phyloP scores from a whole-genome alignment of 2,113 vertebrate species.

The Leuciscus idus region DNA sequence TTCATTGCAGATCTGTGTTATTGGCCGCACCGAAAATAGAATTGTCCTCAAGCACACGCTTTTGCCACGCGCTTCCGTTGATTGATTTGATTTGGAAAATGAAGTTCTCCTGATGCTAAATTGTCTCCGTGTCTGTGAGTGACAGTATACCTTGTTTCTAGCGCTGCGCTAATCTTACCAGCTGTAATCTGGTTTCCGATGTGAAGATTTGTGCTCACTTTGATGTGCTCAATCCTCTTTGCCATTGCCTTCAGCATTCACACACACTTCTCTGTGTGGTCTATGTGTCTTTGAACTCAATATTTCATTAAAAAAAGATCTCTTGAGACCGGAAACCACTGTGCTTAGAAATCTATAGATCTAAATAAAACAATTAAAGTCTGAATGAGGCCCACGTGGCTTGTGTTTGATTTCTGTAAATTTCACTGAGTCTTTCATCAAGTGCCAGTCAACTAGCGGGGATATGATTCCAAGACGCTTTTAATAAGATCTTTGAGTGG shows the following conservation, averaged over 20 bases:
- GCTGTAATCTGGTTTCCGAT: slow-evolving; percentile 53
- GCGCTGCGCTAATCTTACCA: slow-evolving; percentile 50
- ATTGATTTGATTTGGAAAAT: slow-evolving; percentile 51
- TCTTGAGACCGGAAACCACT: slow-evolving; percentile 55
- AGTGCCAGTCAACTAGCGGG: slow-evolving; percentile 42
- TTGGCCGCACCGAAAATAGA: slow-evolving; percentile 20
- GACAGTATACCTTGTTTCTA: slow-evolving; percentile 42
- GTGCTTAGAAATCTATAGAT: slow-evolving; percentile 64
- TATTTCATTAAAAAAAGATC: slow-evolving; percentile 63
- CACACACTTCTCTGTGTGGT: slow-evolving; percentile 55
- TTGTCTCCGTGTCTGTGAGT: slow-evolving; percentile 16
- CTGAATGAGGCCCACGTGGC: slow-evolving; percentile 50
- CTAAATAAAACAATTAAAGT: slow-evolving; percentile 67
- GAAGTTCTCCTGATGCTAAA: slow-evolving; percentile 36
- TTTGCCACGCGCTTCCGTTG: slow-evolving; percentile 30
- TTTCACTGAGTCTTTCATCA: slow-evolving; percentile 41
- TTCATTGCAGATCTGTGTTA: neutral
- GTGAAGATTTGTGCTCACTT: slow-evolving; percentile 59
- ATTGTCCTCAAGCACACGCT: slow-evolving; percentile 46
- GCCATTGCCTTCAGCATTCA: slow-evolving; percentile 46
- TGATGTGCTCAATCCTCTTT: slow-evolving; percentile 54
- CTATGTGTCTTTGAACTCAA: slow-evolving; percentile 62
- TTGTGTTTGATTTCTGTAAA: slow-evolving; percentile 30
- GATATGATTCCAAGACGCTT: slow-evolving; percentile 42
- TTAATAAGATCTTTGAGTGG: slow-evolving; percentile 39